These are phyloP conservation scores for Enteromius paludinosus DNA, from an alignment of 2,797 vertebrate species.

Conservation along the genomic window DNA sequence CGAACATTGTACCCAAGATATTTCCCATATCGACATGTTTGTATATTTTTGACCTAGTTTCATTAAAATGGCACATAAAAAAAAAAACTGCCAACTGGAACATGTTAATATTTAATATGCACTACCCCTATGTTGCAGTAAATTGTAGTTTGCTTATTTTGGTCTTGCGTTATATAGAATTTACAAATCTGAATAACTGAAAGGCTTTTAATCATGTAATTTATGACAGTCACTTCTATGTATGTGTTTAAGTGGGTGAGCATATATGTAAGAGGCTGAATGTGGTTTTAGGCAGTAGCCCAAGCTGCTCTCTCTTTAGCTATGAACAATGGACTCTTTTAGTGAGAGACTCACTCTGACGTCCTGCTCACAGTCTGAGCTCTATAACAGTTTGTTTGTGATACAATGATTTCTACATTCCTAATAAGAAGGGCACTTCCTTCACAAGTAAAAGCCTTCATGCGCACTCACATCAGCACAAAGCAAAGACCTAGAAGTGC, in stretches of 20 bases:
- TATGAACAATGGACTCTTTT: slow-evolving; percentile 81
- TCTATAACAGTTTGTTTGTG: slow-evolving; percentile 39
- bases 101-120: background rate
- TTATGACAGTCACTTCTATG: slow-evolving; percentile 67
- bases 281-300: slow-evolving; percentile 83
- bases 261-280: slow-evolving; percentile 72
- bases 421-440: slow-evolving; percentile 77
- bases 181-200: background rate
- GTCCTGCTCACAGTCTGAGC: slow-evolving; percentile 33
- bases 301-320: slow-evolving; percentile 62
- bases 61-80: background rate
- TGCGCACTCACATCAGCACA: slow-evolving; percentile 12
- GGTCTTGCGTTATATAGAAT: background rate
- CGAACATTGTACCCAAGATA: background rate
- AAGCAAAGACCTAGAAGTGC: background rate
- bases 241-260: slow-evolving; percentile 68
- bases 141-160: slow-evolving; percentile 4
- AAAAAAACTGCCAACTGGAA: background rate
- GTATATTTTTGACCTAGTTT: background rate
- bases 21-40: background rate
- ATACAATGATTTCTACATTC: slow-evolving; percentile 67
- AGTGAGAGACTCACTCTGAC: slow-evolving; percentile 61
- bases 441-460: slow-evolving; percentile 66
- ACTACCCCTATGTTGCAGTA: background rate
- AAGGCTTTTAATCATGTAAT: slow-evolving; percentile 23